Evolutionary conservation across 2,888 invertebrate species (phyloP), one percentile per base, ranked within the genome.

Genomic region (Cenopis cana): DNA sequence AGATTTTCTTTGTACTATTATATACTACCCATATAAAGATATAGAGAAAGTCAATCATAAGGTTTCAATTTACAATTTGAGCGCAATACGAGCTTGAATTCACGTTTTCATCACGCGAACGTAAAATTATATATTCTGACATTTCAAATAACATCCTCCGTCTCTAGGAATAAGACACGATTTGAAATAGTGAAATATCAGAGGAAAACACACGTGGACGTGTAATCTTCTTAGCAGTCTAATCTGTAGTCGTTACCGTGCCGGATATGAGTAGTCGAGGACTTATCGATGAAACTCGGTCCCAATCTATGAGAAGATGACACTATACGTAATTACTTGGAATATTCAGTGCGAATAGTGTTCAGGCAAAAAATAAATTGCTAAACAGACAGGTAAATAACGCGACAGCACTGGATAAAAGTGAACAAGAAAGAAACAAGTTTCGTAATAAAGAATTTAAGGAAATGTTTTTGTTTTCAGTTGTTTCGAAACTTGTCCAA

Each of bases 191-290:
- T 11, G 14, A 11, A 20, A 10, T 18, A 29, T 55, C 14, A 5
- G 46, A n/a, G 20, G 41, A 41, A 41, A 41, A 18, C n/a, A 18
- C 14, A 12, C n/a, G 29, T 6, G 5, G n/a, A 17, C 33, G 36
- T 14, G 52, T 64, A 54, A 64, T 64, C 52, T 52, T 12, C 54
- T 54, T 54, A 38, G 38, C 52, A 46, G 36, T 38, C 8, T 52
- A 64, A 64, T 64, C 52, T 64, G 64, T 14, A 36, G 33, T 46
- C 29, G 38, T 64, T 64, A 54, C 52, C 18, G 38, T 11, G 50
- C 18, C 64, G 64, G 64, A 64, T 64, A 64, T 38, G 64, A 50
- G 17, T 52, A 52, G 38, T 52, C 38, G 64, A 18, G 17, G 62
- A 64, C 52, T 54, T 64, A 54, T 64, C 62, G 50, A 11, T 18